Evolutionary conservation across 35 echinoderm and acorn worm genomes (phyloP), one percentile per base, ranked within the genome.

Genomic region (Apostichopus californicus): DNA sequence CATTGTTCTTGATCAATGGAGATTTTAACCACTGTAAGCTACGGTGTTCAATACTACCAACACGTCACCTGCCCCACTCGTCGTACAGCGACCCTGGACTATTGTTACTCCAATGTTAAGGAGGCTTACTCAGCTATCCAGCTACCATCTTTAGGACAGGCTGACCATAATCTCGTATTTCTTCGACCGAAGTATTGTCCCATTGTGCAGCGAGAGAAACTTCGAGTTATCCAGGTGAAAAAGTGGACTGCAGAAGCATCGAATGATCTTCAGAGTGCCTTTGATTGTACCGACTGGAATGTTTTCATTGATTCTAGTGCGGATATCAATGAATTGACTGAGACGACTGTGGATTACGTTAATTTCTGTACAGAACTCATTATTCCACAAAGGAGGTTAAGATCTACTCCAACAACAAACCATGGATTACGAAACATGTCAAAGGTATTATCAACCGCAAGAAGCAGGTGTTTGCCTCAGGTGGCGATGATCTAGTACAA

Each of bases 11-110:
- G 57, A 60, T 60, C 11, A 60, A 6, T 60, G 57, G 57, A 60
- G 57, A 60, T 56, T 87, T 92, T 65, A 96, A 96, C 55, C 87
- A 91, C 17, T 70, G 79, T 78, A 73, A 89, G 21, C 20, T 91
- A 9, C 55, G 28, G 54, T 24, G 79, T 86, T 78, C 82, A 92
- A 72, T 90, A 72, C 53, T 57, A 90, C 21, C 86, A 90, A 77
- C 86, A 90, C 63, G 90, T 95, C 55, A 54, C 7, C 23, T 95
- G 94, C 81, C 56, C 56, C 55, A 95, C 90, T 57, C 79, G 65
- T 65, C 78, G 78, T 10, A 68, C 73, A 26, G 78, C 88, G 13
- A 71, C 25, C 8, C 56, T 95, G 75, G 94, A 92, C 22, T 55
- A 57, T 56, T 90, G 81, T 21, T 95, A 92, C 25, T 88, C 90